Percentiles rank a stretch among this genome's conserved stretches.
These are phyloP conservation scores for Lepidurus arcticus DNA, from an alignment of 1,140 invertebrate genomes.

Conservation along the genomic window DNA sequence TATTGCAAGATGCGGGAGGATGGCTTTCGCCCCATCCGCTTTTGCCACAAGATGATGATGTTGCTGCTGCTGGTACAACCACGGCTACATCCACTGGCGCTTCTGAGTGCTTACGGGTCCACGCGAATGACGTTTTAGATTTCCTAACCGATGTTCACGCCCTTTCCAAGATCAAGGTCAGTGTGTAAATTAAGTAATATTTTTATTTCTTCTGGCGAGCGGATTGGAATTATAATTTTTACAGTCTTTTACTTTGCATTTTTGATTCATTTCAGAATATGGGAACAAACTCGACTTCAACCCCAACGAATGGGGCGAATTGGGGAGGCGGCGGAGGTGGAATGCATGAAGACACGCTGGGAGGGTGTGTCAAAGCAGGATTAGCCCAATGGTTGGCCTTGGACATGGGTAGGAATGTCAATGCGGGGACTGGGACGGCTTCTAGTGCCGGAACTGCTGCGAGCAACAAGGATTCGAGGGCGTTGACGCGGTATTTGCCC, in stretches of 20 bases:
- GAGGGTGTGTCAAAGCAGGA: conserved; percentile 89
- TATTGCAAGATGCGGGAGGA: conserved; percentile 78
- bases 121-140: conserved; percentile 89
- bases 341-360: conserved; percentile 90
- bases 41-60: conserved; percentile 45
- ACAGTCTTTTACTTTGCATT: conserved; percentile 29
- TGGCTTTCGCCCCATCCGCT: conserved; percentile 59
- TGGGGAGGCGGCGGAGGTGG: conserved; percentile 58
- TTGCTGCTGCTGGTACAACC: conserved; percentile 44
- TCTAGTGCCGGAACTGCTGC: conserved; percentile 44
- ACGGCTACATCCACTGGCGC: conserved; percentile 70
- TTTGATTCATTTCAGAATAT: conserved; percentile 52
- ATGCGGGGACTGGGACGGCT: neutral
- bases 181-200: conserved; percentile 30
- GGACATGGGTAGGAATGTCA: conserved; percentile 66
- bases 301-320: neutral
- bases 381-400: conserved; percentile 90
- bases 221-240: conserved; percentile 35
- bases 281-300: neutral
- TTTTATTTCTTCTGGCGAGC: conserved; percentile 35
- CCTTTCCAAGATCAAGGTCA: conserved; percentile 91
- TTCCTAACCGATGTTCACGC: conserved; percentile 95
- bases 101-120: conserved; percentile 85
- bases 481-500: conserved; percentile 76
- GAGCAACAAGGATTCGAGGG: conserved; percentile 75